Percentiles rank a stretch among this genome's conserved stretches.
Evolutionary conservation across 2,888 invertebrate genomes (phyloP).

Genomic region (Enoplolaimus lenunculus): DNA sequence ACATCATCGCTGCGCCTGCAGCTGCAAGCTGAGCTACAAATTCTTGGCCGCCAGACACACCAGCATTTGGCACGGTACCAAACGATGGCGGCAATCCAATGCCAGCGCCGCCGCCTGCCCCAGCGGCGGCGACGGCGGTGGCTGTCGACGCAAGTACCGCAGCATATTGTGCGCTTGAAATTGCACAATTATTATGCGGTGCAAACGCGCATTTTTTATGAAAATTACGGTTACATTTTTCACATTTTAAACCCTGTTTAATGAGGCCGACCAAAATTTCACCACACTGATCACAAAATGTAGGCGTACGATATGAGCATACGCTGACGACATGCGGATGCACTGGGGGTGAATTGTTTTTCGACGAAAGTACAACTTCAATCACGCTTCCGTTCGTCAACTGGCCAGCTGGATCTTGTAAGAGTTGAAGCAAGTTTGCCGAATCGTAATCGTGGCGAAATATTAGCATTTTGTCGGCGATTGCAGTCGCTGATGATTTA

Average conservation of each 20-base stretch:
- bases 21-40: no score
- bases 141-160: not conserved
- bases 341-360: constrained; percentile 30
- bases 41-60: not conserved
- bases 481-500: not conserved
- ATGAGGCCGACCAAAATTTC: constrained; percentile 38
- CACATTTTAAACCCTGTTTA: constrained; percentile 37
- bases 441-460: constrained; percentile 38
- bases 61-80: no score
- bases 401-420: constrained; percentile 28
- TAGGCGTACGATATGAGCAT: constrained; percentile 32
- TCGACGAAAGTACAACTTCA: constrained; percentile 33
- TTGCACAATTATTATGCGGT: constrained; percentile 35
- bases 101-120: not conserved
- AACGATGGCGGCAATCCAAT: no score
- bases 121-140: not conserved
- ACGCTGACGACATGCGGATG: constrained; percentile 30
- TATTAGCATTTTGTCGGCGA: constrained; percentile 29
- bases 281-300: constrained; percentile 40
- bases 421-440: constrained; percentile 32
- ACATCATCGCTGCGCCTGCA: no score
- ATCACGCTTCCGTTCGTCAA: constrained; percentile 34
- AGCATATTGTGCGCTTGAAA: not conserved
- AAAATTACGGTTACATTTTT: constrained; percentile 36
- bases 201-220: constrained; percentile 37